phyloP scores from a whole-genome alignment of 2,113 vertebrate species.

The Corvus hawaiiensis region DNA sequence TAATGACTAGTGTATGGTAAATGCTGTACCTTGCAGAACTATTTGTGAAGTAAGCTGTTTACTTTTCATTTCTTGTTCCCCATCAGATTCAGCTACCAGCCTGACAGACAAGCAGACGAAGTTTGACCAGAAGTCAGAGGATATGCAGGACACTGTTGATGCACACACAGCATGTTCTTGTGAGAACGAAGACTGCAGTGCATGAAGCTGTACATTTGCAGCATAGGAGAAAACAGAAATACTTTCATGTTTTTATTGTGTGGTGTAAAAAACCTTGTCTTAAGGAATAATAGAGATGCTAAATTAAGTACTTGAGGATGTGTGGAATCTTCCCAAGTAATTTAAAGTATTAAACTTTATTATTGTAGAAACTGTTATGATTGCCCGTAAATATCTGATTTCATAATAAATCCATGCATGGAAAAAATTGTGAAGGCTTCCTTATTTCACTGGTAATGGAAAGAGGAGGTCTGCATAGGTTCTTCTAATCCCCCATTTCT shows the following conservation, averaged over 20 bases:
- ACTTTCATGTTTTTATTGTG: conserved; percentile 28
- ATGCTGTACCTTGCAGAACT: background rate
- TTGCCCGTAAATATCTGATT: conserved; percentile 15
- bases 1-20: background rate
- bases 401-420: conserved; percentile 63
- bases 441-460: background rate
- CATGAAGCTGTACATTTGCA: conserved; percentile 3
- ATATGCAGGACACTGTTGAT: conserved; percentile 10
- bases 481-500: rapidly evolving
- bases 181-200: background rate
- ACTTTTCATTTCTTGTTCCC: background rate
- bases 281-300: background rate
- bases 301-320: conserved; percentile 4
- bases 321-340: conserved; percentile 15
- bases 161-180: conserved; percentile 45
- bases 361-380: conserved; percentile 23
- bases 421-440: background rate
- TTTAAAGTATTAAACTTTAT: conserved; percentile 55
- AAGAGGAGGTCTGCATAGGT: background rate
- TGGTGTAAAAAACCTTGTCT: background rate
- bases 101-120: conserved; percentile 1
- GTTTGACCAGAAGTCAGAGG: conserved; percentile 45
- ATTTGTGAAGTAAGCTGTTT: background rate
- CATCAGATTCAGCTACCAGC: conserved; percentile 12
- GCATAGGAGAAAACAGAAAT: background rate